phyloP scores from a whole-genome alignment of 2,888 invertebrate species.

The Drosophila maculinotata region DNA sequence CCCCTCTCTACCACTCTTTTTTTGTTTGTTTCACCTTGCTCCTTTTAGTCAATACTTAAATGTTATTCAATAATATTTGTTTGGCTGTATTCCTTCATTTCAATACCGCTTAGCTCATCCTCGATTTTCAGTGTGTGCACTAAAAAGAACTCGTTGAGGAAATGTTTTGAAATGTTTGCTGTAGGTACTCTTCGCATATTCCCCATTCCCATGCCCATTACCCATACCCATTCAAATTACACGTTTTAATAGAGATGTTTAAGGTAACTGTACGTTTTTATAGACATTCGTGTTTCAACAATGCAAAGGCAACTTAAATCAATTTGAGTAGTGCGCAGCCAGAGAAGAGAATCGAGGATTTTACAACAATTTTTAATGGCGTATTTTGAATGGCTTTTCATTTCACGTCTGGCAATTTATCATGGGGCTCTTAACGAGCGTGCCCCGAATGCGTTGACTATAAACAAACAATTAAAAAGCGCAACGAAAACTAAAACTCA shows the following conservation, averaged over 20 bases:
- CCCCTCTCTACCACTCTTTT: neutral
- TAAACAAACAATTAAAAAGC: constrained; percentile 79
- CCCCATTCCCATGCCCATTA: neutral
- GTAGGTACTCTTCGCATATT: constrained; percentile 14
- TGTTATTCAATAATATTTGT: constrained; percentile 58
- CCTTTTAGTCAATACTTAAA: constrained; percentile 38
- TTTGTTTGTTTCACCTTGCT: neutral
- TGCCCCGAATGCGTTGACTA: constrained; percentile 64
- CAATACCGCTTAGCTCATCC: constrained; percentile 37
- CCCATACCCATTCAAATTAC: neutral
- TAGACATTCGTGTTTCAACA: constrained; percentile 67
- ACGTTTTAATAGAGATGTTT: constrained; percentile 69
- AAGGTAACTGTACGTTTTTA: constrained; percentile 69
- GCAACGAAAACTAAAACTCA: constrained; percentile 75
- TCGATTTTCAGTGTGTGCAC: constrained; percentile 42
- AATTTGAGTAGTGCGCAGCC: constrained; percentile 58
- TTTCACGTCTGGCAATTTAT: constrained; percentile 64
- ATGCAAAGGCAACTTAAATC: constrained; percentile 67
- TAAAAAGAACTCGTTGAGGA: constrained; percentile 45
- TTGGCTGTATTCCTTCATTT: constrained; percentile 48
- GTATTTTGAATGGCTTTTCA: constrained; percentile 71
- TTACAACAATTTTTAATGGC: constrained; percentile 65
- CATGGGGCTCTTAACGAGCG: constrained; percentile 70
- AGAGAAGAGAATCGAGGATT: constrained; percentile 18
- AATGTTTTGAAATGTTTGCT: constrained; percentile 66